Conservation (phyloP, 1,140 invertebrate species). For the Caerostris extrusa region DNA sequence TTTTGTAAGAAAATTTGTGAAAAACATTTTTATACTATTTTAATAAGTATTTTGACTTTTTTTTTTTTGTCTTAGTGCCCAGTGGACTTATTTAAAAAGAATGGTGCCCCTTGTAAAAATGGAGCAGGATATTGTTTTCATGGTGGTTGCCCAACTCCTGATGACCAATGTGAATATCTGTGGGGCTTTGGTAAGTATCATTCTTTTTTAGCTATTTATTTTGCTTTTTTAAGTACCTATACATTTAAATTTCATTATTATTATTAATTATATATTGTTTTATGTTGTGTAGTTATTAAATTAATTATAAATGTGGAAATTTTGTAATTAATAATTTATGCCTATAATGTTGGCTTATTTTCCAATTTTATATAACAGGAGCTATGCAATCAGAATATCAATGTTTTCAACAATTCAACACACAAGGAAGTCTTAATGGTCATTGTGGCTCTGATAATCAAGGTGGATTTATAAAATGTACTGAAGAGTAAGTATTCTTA, state of each 20-base stretch:
- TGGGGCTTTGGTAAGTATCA: constrained; percentile 88
- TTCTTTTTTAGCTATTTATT: neutral
- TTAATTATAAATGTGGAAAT: neutral
- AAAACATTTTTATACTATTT: no score
- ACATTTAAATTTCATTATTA: neutral
- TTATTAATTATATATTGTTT: neutral
- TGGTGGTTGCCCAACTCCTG: constrained; percentile 93
- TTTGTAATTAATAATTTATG: neutral
- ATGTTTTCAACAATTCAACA: constrained; percentile 96
- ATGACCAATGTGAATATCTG: constrained; percentile 92
- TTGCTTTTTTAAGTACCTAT: neutral
- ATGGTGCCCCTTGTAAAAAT: constrained; percentile 90
- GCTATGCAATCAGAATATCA: constrained; percentile 89
- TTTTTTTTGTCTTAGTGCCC: constrained; percentile 87
- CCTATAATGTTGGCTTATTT: neutral
- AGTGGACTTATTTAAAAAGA: constrained; percentile 92
- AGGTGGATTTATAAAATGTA: constrained; percentile 92
- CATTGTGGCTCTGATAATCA: constrained; percentile 92
- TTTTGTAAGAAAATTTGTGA: no score
- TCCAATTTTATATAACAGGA: constrained; percentile 81
- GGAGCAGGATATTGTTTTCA: constrained; percentile 92
- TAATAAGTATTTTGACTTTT: no score
- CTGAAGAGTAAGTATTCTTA: constrained; percentile 88
- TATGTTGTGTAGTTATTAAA: neutral
- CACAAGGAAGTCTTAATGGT: constrained; percentile 94